Evolutionary conservation across 2,888 invertebrate genomes (phyloP).

Genomic region (Polydrusus pterygomalis): DNA sequence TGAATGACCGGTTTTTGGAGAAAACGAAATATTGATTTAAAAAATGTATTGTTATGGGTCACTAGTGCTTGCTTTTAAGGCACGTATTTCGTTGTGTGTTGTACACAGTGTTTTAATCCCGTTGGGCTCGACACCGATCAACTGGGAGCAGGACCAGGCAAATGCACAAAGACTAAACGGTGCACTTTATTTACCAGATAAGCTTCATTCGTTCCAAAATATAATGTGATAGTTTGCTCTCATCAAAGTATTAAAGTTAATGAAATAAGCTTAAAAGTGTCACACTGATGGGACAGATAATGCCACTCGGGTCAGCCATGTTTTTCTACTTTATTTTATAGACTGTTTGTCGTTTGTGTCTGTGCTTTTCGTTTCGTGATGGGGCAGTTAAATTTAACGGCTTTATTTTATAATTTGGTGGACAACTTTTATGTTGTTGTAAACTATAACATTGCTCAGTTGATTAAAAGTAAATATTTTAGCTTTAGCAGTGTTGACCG

Average conservation of each 20-base stretch:
- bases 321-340: slow-evolving; percentile 47
- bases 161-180: background rate
- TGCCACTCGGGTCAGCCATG: slow-evolving; percentile 27
- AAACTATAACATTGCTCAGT: slow-evolving; percentile 16
- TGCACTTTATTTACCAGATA: slow-evolving; percentile 20
- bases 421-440: slow-evolving; percentile 24
- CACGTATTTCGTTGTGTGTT: no score
- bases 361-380: slow-evolving; percentile 37
- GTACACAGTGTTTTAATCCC: no score
- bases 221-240: slow-evolving; percentile 49
- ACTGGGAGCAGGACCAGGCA: no score
- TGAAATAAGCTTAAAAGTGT: slow-evolving; percentile 60
- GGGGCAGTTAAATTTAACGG: slow-evolving; percentile 44
- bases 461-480: slow-evolving; percentile 25
- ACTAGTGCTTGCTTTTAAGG: no score
- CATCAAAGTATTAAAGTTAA: slow-evolving; percentile 60
- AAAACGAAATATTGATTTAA: no score
- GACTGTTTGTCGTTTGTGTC: slow-evolving; percentile 42
- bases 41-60: no score
- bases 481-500: background rate
- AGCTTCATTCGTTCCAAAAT: slow-evolving; percentile 35
- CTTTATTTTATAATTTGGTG: slow-evolving; percentile 43
- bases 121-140: no score
- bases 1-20: no score
- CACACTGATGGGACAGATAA: slow-evolving; percentile 54